Percentiles rank a stretch among this genome's conserved stretches.
These are phyloP conservation scores for Luperina testacea DNA, from an alignment of 2,888 invertebrate species.

Conservation along the genomic window DNA sequence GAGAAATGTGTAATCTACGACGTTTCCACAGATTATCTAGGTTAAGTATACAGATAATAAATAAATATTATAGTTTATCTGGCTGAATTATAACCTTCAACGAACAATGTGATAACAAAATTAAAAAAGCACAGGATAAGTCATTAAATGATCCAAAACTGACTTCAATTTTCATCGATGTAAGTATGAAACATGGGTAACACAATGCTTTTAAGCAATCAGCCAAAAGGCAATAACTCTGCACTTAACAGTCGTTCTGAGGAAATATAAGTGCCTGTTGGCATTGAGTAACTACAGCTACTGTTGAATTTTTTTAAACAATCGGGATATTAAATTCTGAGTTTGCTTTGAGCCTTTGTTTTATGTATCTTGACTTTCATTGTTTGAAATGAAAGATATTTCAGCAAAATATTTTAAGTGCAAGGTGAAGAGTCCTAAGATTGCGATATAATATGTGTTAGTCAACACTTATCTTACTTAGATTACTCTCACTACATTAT, in stretches of 20 bases:
- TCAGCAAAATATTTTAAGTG: neutral
- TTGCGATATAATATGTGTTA: neutral
- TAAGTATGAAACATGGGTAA: slow-evolving; percentile 29
- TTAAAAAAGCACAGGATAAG: neutral
- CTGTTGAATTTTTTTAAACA: slow-evolving; percentile 43
- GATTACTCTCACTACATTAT: neutral
- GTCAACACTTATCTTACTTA: neutral
- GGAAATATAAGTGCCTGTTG: slow-evolving; percentile 34
- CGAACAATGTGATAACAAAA: neutral
- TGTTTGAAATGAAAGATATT: neutral
- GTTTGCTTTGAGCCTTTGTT: slow-evolving; percentile 22
- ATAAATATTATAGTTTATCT: too few species aligned
- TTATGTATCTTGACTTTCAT: slow-evolving; percentile 2
- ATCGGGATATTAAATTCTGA: slow-evolving; percentile 36
- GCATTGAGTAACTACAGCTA: slow-evolving; percentile 34
- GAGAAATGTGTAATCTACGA: too few species aligned
- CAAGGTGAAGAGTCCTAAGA: neutral
- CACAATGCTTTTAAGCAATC: slow-evolving; percentile 50
- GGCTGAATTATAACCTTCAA: neutral
- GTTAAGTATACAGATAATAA: too few species aligned
- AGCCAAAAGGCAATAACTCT: slow-evolving; percentile 49
- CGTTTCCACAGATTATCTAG: too few species aligned
- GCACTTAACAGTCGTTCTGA: slow-evolving; percentile 39
- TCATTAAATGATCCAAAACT: neutral
- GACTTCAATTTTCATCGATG: slow-evolving; percentile 7